Percentiles rank a stretch among this genome's conserved stretches.
Evolutionary conservation across 2,113 vertebrate species (phyloP).

Genomic region (Burhinus bistriatus): DNA sequence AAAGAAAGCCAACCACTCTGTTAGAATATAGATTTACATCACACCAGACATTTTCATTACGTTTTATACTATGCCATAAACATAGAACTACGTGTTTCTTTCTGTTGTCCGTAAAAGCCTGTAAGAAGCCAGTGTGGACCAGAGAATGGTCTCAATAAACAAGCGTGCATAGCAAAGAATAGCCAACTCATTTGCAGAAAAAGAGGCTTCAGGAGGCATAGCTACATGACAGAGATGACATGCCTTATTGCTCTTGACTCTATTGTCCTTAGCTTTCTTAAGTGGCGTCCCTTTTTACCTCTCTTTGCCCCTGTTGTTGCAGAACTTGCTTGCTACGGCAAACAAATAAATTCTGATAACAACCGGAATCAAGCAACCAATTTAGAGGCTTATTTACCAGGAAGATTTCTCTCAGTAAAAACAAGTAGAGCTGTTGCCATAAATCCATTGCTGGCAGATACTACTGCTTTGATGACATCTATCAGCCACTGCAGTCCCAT

Average conservation of each 20-base stretch:
- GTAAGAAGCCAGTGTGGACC: not conserved
- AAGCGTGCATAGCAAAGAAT: not conserved
- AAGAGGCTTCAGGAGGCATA: not conserved
- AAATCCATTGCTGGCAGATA: not conserved
- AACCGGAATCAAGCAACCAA: not conserved
- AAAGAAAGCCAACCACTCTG: not conserved
- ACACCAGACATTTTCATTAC: not conserved
- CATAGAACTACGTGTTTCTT: not conserved
- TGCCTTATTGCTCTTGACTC: not conserved
- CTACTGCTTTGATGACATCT: not conserved
- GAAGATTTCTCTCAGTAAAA: not conserved
- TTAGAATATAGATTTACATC: not conserved
- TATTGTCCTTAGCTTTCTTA: not conserved
- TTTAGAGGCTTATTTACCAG: not conserved
- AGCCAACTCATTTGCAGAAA: not conserved
- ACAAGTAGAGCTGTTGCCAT: not conserved
- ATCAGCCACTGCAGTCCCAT: not conserved
- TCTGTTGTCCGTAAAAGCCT: not conserved
- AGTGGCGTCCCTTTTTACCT: not conserved
- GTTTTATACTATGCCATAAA: not conserved
- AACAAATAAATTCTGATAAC: not conserved
- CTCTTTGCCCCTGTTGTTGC: not conserved
- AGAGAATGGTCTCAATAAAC: not conserved
- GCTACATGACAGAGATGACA: not conserved
- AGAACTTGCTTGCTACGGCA: not conserved